Conservation (phyloP, 2,113 vertebrate genomes). For the Delphinapterus leucas region DNA sequence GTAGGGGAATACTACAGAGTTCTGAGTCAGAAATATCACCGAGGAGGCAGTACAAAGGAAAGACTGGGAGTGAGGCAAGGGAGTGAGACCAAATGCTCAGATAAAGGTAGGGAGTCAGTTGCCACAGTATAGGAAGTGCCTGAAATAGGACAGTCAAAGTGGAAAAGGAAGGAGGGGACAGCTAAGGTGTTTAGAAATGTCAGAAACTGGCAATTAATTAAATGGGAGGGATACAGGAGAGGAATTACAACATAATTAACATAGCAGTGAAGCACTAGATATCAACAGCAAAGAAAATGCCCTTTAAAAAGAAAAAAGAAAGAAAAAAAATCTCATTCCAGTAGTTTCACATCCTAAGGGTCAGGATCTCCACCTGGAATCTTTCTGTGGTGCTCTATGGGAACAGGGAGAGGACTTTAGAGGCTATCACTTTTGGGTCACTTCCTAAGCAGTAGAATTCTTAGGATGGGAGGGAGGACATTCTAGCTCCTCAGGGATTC, state of each 20-base stretch:
- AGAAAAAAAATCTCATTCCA: background rate
- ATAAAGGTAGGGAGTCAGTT: background rate
- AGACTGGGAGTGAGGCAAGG: background rate
- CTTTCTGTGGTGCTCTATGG: background rate
- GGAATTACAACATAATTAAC: background rate
- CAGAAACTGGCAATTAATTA: background rate
- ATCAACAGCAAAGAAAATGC: background rate
- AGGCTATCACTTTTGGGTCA: background rate
- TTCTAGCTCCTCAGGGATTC: background rate
- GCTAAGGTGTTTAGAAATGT: background rate
- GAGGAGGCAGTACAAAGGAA: background rate
- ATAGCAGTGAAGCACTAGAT: background rate
- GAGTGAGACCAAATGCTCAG: background rate
- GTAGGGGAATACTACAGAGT: background rate
- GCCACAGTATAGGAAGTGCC: background rate
- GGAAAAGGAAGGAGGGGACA: background rate
- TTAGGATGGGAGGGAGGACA: background rate
- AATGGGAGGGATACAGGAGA: background rate
- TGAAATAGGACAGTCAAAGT: background rate
- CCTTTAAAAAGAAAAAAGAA: background rate
- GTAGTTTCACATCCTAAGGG: background rate
- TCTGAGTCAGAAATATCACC: background rate
- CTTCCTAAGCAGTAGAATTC: background rate
- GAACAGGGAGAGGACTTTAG: background rate
- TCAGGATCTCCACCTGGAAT: background rate